These are phyloP conservation scores for Choreutis nemorana DNA, from an alignment of 2,888 invertebrate species.

Conservation along the genomic window DNA sequence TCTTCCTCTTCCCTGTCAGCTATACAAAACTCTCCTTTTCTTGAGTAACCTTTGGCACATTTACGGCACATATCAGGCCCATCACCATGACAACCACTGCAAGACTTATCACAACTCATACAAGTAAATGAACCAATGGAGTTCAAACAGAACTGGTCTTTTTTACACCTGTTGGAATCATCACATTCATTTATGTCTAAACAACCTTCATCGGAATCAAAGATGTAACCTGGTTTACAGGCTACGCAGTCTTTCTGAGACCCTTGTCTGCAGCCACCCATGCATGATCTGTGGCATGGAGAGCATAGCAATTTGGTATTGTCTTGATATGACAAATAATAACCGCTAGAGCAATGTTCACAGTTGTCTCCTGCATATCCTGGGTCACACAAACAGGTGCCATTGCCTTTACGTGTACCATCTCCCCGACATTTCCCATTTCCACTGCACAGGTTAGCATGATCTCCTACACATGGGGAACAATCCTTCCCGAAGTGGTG, in stretches of 20 bases:
- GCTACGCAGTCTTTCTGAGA: conserved; percentile 72
- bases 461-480: conserved; percentile 77
- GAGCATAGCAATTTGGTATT: conserved; percentile 78
- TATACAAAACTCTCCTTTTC: conserved; percentile 79
- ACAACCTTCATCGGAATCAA: conserved; percentile 79
- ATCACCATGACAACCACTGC: conserved; percentile 84
- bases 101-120: conserved; percentile 84
- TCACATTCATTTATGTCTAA: conserved; percentile 87
- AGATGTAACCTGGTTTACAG: conserved; percentile 75
- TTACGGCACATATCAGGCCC: conserved; percentile 90
- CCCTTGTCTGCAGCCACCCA: conserved; percentile 76
- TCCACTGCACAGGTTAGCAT: conserved; percentile 77
- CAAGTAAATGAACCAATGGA: conserved; percentile 85
- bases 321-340: conserved; percentile 79
- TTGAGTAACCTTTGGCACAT: conserved; percentile 78
- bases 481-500: conserved; percentile 87
- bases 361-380: conserved; percentile 86
- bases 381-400: conserved; percentile 84
- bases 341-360: conserved; percentile 76
- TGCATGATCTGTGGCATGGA: conserved; percentile 81
- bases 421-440: conserved; percentile 85
- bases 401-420: conserved; percentile 93
- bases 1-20: conserved; percentile 62
- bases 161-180: conserved; percentile 56
- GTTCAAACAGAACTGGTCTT: conserved; percentile 87